Evolutionary conservation across 2,888 invertebrate species (phyloP).

Genomic region (Ormyrus rosae): DNA sequence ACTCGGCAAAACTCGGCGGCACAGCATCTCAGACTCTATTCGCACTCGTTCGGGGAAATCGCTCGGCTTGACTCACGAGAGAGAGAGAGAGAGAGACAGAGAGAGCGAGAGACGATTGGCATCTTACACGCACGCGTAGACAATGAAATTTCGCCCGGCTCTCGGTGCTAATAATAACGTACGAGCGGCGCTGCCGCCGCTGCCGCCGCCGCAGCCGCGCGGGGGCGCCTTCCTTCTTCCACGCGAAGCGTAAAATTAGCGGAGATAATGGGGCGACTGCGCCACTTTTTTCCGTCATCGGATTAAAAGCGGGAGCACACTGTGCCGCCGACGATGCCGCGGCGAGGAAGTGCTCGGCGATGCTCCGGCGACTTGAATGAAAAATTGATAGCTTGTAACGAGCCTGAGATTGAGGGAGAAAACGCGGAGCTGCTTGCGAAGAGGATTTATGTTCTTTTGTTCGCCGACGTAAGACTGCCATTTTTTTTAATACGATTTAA

Average conservation of each 20-base stretch:
- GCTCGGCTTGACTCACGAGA: constrained; percentile 4
- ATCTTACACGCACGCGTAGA: not conserved
- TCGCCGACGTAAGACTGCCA: too few relatives aligned
- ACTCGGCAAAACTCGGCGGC: too few relatives aligned
- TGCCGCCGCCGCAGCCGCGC: not conserved
- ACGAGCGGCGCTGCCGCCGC: not conserved
- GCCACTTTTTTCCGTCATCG: constrained; percentile 8
- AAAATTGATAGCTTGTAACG: too few relatives aligned
- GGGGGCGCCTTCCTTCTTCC: constrained; percentile 12
- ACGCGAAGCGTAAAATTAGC: constrained; percentile 49
- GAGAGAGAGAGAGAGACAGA: too few relatives aligned
- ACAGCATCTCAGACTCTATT: too few relatives aligned
- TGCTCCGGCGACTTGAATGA: too few relatives aligned
- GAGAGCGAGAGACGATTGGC: not conserved
- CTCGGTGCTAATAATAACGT: constrained; percentile 39
- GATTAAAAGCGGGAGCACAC: not conserved
- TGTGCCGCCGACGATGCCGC: too few relatives aligned
- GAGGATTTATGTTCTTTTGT: too few relatives aligned
- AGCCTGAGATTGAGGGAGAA: too few relatives aligned
- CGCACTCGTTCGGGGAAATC: not conserved
- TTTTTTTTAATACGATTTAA: too few relatives aligned
- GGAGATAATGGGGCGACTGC: constrained; percentile 39
- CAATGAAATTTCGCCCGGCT: not conserved
- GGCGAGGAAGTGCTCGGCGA: too few relatives aligned
- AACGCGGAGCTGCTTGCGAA: too few relatives aligned